These are phyloP conservation scores for Ophiodon elongatus DNA, from an alignment of 2,113 vertebrate genomes.

Conservation along the genomic window DNA sequence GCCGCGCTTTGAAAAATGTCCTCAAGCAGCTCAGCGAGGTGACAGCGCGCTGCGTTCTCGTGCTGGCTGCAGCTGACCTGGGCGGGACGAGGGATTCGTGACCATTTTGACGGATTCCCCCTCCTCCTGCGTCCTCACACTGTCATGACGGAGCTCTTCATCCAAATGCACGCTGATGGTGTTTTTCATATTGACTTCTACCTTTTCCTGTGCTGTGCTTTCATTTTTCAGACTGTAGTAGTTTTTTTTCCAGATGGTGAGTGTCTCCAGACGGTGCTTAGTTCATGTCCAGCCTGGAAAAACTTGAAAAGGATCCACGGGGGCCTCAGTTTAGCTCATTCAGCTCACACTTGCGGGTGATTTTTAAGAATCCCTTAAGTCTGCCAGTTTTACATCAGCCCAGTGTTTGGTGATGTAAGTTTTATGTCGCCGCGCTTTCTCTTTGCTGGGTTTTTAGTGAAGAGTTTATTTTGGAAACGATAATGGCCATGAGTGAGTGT, in stretches of 20 bases:
- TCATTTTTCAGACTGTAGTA: slow-evolving; percentile 16
- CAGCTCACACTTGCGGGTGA: fast-evolving
- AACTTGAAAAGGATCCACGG: neutral
- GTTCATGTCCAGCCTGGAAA: neutral
- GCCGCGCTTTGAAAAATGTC: neutral
- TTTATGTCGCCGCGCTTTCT: neutral
- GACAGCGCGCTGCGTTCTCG: neutral
- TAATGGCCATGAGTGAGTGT: slow-evolving; percentile 7
- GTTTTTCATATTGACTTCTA: neutral
- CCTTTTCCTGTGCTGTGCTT: neutral
- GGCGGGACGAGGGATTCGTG: no score
- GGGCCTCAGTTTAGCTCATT: neutral
- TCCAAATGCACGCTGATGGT: neutral
- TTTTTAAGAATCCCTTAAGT: slow-evolving; percentile 7
- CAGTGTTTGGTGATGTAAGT: neutral
- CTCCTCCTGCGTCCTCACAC: slow-evolving; percentile 3
- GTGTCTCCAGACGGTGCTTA: slow-evolving; percentile 5
- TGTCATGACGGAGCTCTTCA: neutral
- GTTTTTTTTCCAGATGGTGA: slow-evolving; percentile 24
- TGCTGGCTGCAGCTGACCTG: slow-evolving; percentile 13
- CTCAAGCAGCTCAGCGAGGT: neutral
- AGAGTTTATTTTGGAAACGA: slow-evolving; percentile 26
- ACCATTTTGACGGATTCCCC: slow-evolving; percentile 4
- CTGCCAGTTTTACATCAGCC: slow-evolving; percentile 5
- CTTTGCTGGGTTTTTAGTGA: neutral